These are phyloP conservation scores for Epistrophe grossulariae DNA, from an alignment of 2,888 invertebrate genomes.

Conservation along the genomic window DNA sequence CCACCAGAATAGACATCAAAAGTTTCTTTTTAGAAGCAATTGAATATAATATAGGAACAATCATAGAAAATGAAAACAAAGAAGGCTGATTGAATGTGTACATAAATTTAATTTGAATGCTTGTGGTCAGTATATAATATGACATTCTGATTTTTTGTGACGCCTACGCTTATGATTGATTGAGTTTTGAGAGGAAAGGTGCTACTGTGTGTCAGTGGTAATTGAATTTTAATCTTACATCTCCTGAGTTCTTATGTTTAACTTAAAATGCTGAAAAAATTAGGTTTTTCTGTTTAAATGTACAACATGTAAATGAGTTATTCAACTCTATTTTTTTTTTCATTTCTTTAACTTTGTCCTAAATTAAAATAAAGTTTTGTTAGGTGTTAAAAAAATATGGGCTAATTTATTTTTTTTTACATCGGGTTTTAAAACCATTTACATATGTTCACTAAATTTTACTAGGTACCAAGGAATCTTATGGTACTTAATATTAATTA, in stretches of 20 bases:
- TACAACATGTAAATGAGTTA: too few species aligned
- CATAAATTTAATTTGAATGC: constrained; percentile 66
- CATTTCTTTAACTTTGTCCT: too few species aligned
- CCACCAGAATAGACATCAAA: constrained; percentile 34
- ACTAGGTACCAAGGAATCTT: too few species aligned
- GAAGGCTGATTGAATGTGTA: constrained; percentile 65
- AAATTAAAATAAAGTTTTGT: too few species aligned
- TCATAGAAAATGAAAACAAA: constrained; percentile 71
- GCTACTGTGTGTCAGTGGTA: constrained; percentile 53
- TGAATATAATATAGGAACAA: constrained; percentile 44
- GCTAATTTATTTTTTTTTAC: too few species aligned
- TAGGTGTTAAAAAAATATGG: too few species aligned
- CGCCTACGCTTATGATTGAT: constrained; percentile 56
- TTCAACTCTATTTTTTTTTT: too few species aligned
- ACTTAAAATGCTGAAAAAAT: background rate
- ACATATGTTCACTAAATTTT: too few species aligned
- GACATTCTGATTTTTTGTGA: constrained; percentile 37
- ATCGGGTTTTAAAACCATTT: too few species aligned
- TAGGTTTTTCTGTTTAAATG: background rate
- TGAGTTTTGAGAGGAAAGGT: constrained; percentile 50
- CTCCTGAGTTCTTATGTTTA: background rate
- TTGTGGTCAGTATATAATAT: constrained; percentile 53
- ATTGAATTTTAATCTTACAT: constrained; percentile 64
- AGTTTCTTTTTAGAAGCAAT: constrained; percentile 20
- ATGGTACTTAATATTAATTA: too few species aligned